A percentile compares a stretch with the other conserved stretches of the same genome.
Conservation (phyloP, 2,888 invertebrate species). For the Lycia hirtaria region DNA sequence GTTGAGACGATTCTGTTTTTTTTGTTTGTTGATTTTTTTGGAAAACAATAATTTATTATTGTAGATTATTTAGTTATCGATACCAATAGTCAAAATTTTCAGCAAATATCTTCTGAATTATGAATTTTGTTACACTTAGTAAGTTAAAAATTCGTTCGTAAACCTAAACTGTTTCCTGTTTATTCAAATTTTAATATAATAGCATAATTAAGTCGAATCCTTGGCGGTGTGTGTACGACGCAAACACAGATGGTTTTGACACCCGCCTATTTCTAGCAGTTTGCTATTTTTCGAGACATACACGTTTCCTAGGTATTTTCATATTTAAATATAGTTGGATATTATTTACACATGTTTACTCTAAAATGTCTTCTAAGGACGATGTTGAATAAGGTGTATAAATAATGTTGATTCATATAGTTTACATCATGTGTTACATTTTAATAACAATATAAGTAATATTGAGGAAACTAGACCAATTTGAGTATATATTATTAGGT, state of each 20-base stretch:
- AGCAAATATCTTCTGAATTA: too few relatives aligned
- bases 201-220: slow-evolving; percentile 32
- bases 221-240: slow-evolving; percentile 24
- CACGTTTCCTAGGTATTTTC: slow-evolving; percentile 11
- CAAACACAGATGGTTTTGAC: slow-evolving; percentile 36
- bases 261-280: slow-evolving; percentile 23
- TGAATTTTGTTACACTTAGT: too few relatives aligned
- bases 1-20: too few relatives aligned
- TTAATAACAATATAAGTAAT: neutral
- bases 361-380: slow-evolving; percentile 8
- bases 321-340: slow-evolving; percentile 4
- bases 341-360: neutral
- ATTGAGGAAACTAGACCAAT: neutral
- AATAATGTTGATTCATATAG: slow-evolving; percentile 9
- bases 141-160: neutral
- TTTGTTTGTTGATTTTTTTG: too few relatives aligned
- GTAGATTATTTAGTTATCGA: too few relatives aligned
- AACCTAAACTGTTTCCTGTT: slow-evolving; percentile 31
- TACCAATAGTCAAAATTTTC: too few relatives aligned
- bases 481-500: too few relatives aligned
- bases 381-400: slow-evolving; percentile 6
- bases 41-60: too few relatives aligned
- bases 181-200: slow-evolving; percentile 31
- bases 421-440: neutral
- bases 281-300: neutral